phyloP scores from a whole-genome alignment of 2,797 vertebrate genomes.

The Channa striata region DNA sequence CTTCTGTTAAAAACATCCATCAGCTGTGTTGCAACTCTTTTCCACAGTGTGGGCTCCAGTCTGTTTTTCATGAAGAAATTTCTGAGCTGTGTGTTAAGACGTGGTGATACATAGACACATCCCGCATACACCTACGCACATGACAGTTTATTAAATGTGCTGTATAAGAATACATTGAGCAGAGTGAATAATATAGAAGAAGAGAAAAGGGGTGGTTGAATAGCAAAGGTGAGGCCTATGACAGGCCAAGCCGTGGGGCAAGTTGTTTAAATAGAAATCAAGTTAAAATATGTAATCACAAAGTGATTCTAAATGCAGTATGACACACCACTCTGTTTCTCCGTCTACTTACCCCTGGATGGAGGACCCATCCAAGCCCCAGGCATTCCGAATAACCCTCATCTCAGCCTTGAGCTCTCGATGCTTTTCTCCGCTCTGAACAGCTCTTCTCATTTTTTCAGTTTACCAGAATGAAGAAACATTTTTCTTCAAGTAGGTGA shows the following conservation, averaged over 20 bases:
- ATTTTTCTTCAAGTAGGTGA: slow-evolving; percentile 47
- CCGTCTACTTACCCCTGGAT: slow-evolving; percentile 46
- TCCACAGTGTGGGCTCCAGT: neutral
- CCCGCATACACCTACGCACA: neutral
- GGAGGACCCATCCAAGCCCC: slow-evolving; percentile 39
- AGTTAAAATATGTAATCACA: slow-evolving; percentile 47
- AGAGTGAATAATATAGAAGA: neutral
- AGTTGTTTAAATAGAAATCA: slow-evolving; percentile 50
- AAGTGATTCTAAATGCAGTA: slow-evolving; percentile 40
- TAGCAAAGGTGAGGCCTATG: slow-evolving; percentile 20
- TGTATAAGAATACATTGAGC: neutral
- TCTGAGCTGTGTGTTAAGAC: neutral
- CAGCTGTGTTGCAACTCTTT: neutral
- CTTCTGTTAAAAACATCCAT: slow-evolving; percentile 2
- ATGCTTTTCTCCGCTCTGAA: slow-evolving; percentile 34
- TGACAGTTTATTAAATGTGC: slow-evolving; percentile 15
- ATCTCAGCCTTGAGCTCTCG: slow-evolving; percentile 52
- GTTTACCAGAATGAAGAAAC: slow-evolving; percentile 44
- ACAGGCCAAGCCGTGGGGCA: slow-evolving; percentile 29
- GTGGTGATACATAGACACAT: neutral
- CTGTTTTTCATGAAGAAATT: slow-evolving; percentile 15
- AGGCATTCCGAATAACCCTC: slow-evolving; percentile 42
- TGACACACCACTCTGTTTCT: slow-evolving; percentile 45
- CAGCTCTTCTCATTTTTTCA: slow-evolving; percentile 45
- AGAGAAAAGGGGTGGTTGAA: slow-evolving; percentile 24